Conservation (phyloP, 2,113 vertebrate species). For the Pipa parva region DNA sequence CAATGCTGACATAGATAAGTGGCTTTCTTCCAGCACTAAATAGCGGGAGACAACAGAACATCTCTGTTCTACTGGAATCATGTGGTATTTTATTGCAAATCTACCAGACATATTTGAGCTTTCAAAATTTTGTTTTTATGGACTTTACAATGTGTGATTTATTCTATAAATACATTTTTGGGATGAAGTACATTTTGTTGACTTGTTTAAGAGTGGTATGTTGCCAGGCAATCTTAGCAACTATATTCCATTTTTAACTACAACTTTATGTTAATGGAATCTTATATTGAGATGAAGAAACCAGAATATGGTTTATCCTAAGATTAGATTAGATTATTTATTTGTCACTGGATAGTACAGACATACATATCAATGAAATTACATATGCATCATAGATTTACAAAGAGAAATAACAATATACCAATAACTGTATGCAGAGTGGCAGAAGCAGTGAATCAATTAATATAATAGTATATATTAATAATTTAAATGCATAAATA, state of each 20-base stretch:
- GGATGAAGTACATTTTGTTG: not conserved
- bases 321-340: no score
- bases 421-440: no score
- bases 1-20: not conserved
- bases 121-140: constrained; percentile 5
- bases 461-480: no score
- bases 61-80: constrained; percentile 9
- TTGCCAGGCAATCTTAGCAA: not conserved
- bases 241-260: not conserved
- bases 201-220: not conserved
- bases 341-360: no score
- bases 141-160: constrained; percentile 16
- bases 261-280: not conserved
- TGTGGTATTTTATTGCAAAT: constrained; percentile 21
- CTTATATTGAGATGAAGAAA: no score
- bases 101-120: not conserved
- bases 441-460: no score
- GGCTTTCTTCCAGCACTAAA: not conserved
- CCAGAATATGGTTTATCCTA: no score
- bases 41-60: constrained; percentile 9
- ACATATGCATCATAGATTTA: no score
- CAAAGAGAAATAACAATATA: no score
- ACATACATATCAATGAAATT: no score
- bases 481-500: no score
- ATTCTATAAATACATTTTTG: constrained; percentile 7